Conservation (phyloP, 2,113 vertebrate genomes). For the Cyprinus carpio region DNA sequence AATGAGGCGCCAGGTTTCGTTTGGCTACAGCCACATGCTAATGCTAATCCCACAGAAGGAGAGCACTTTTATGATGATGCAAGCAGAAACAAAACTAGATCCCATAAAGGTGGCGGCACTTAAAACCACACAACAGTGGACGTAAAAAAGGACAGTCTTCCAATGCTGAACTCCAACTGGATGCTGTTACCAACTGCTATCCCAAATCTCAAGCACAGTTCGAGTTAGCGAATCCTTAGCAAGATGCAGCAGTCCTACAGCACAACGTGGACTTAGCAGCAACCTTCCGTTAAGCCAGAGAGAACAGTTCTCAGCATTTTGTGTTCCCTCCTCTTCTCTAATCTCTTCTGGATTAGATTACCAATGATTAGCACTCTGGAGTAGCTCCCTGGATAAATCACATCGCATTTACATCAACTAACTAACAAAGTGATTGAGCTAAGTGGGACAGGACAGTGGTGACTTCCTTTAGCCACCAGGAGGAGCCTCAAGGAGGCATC, state of each 20-base stretch:
- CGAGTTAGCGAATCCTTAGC: conserved; percentile 31
- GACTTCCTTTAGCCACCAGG: conserved; percentile 10
- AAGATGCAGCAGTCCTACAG: neutral
- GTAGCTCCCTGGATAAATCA: conserved; percentile 77
- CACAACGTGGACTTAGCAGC: conserved; percentile 40
- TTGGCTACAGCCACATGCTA: conserved; percentile 66
- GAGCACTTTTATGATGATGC: conserved; percentile 69
- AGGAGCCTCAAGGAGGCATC: neutral
- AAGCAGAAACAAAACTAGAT: conserved; percentile 63
- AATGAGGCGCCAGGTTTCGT: neutral
- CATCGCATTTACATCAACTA: conserved; percentile 68
- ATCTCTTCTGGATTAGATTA: conserved; percentile 77
- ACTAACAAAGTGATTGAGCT: conserved; percentile 3
- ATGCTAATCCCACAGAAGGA: conserved; percentile 68
- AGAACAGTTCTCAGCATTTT: conserved; percentile 60
- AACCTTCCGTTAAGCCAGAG: conserved; percentile 53
- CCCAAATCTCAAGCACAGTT: conserved; percentile 5
- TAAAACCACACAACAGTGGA: conserved; percentile 53
- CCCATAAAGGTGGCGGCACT: conserved; percentile 29
- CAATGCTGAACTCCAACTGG: neutral
- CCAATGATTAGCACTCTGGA: conserved; percentile 70
- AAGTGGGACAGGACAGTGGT: neutral
- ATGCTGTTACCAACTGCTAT: neutral
- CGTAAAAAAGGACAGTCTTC: neutral
- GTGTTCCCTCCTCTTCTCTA: conserved; percentile 66